Percentiles rank a stretch among this genome's conserved stretches.
These are phyloP conservation scores for Drosophila jambulina DNA, from an alignment of 1,140 invertebrate species.

Conservation along the genomic window DNA sequence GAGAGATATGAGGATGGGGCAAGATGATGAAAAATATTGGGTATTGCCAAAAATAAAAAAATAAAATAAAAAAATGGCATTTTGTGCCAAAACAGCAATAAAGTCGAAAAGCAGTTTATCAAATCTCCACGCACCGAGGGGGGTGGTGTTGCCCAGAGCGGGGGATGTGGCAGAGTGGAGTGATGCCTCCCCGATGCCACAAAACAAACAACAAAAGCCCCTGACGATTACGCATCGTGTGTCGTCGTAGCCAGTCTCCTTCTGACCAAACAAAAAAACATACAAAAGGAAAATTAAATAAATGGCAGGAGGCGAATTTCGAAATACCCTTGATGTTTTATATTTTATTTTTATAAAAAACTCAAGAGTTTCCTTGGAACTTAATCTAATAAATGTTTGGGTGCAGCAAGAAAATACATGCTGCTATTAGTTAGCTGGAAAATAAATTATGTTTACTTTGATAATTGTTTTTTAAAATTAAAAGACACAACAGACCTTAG, in stretches of 20 bases:
- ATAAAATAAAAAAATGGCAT: conserved; percentile 29
- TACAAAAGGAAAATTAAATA: conserved; percentile 2
- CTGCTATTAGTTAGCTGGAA: background rate
- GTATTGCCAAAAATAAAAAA: conserved; percentile 62
- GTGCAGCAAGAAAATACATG: background rate
- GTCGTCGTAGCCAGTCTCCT: conserved; percentile 21
- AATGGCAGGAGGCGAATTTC: background rate
- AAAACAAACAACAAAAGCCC: conserved; percentile 56
- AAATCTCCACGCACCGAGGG: conserved; percentile 69
- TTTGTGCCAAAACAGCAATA: conserved; percentile 78
- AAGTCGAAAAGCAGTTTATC: conserved; percentile 83
- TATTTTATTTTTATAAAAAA: background rate
- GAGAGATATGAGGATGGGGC: background rate
- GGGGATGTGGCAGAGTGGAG: background rate
- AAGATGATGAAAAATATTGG: conserved; percentile 62
- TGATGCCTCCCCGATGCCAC: conserved; percentile 23
- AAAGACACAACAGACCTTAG: too few relatives aligned
- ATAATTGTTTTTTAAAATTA: background rate
- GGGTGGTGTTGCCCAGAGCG: background rate
- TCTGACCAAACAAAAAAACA: conserved; percentile 24
- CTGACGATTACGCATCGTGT: conserved; percentile 49
- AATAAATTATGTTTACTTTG: background rate
- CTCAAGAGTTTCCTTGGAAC: background rate
- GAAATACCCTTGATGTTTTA: conserved; percentile 14
- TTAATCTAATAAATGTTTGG: too few relatives aligned